Conservation (phyloP, 2,113 vertebrate species). For the Bettongia penicillata region DNA sequence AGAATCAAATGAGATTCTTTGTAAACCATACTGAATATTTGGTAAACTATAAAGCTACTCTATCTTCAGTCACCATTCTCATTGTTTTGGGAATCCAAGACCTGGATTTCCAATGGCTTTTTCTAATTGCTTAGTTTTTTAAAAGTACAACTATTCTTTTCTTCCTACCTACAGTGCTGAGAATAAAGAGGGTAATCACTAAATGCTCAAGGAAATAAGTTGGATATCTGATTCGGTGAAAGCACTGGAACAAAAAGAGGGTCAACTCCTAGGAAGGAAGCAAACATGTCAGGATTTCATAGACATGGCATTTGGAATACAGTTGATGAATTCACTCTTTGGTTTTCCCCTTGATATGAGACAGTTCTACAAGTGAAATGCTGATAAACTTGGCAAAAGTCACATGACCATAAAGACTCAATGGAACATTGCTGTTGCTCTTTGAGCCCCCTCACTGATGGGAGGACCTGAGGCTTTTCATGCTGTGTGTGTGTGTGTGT, state of each 20-base stretch:
- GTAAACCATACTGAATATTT: not conserved
- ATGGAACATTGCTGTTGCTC: not conserved
- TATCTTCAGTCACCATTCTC: not conserved
- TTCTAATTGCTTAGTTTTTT: slow-evolving; percentile 1
- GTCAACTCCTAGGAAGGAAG: not conserved
- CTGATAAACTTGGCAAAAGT: not conserved
- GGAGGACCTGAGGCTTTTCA: not conserved
- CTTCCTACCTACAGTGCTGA: not conserved
- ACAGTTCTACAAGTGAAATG: not conserved
- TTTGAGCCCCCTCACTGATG: not conserved
- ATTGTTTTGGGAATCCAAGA: not conserved
- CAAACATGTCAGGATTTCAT: not conserved
- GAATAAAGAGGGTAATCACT: slow-evolving; percentile 1
- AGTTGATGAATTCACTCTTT: not conserved
- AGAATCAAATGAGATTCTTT: not conserved
- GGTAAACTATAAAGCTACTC: not conserved
- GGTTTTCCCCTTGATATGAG: not conserved
- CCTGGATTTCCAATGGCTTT: slow-evolving; percentile 25
- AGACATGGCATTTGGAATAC: not conserved
- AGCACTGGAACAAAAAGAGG: not conserved
- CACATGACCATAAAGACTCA: not conserved
- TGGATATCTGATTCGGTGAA: not conserved
- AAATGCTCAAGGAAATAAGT: slow-evolving; percentile 7
- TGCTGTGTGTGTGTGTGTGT: not conserved
- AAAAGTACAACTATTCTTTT: slow-evolving; percentile 12